Evolutionary conservation across 2,888 invertebrate species (phyloP), one percentile per base, ranked within the genome.

Genomic region (Macrophya annulata): DNA sequence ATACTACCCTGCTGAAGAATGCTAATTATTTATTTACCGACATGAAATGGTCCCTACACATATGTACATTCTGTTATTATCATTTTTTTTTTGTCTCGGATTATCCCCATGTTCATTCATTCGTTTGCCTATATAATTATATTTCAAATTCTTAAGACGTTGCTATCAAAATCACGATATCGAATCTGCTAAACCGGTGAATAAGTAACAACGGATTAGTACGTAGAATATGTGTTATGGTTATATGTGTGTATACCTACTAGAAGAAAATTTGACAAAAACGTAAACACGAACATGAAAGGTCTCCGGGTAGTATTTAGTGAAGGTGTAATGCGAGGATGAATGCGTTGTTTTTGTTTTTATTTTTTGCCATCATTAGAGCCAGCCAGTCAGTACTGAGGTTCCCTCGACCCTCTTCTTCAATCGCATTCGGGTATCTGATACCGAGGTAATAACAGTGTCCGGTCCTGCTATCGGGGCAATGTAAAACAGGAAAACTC

Each of bases 391-490:
- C 31, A 62, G 40, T 8, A n/a, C n/a, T 25, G 21, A 48, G 37
- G 21, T n/a, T 43, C 71, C 43, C 17, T 25, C 37, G 37, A 37
- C 79, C 59, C 59, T 79, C 79, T 59, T 59, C 79, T 79, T 59
- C 48, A 21, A 48, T 45, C 17, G 15, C 31, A 83, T 55, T 45
- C 17, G 65, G 45, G 31, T 45, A 83, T 65, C 68, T 68, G 82
- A 83, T 83, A 83, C 31, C 82, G n/a, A 48, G 68, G 82, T 68
- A 83, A 83, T 83, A 83, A 83, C 82, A 40, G 82, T 83, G 82
- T 83, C 82, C 82, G 82, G 82, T 83, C 45, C 45, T 79, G 51
- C 9, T 59, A 37, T 45, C 68, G 79, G 5, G 48, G 82, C n/a
- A 83, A 83, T 68, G 82, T 83, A 25, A 68, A 83, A 83, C 82